Evolutionary conservation across 2,113 vertebrate genomes (phyloP).

Genomic region (Calidris pygmaea): DNA sequence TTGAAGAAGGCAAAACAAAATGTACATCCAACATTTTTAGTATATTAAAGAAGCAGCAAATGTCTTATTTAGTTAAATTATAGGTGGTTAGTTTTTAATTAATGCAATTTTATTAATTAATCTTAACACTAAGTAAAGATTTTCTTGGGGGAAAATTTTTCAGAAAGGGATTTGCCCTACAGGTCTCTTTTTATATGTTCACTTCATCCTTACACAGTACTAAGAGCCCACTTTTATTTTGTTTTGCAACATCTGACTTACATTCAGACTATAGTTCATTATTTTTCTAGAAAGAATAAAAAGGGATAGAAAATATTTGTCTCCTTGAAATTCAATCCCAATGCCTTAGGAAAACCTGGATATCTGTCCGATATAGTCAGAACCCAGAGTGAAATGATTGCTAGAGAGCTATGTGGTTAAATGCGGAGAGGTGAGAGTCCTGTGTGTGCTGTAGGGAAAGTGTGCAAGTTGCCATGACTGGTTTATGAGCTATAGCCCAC

Average conservation of each 20-base stretch:
- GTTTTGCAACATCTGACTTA: neutral
- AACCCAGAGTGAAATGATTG: neutral
- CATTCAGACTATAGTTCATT: neutral
- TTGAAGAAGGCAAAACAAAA: neutral
- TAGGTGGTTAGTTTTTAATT: neutral
- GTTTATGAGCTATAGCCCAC: neutral
- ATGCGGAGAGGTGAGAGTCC: neutral
- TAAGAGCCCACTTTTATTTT: neutral
- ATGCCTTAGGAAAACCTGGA: neutral
- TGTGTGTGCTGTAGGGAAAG: neutral
- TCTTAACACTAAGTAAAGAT: neutral
- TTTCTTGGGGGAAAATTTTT: neutral
- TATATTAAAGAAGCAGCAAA: neutral
- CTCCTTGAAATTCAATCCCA: neutral
- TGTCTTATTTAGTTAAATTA: neutral
- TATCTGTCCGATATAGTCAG: neutral
- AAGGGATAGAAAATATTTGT: neutral
- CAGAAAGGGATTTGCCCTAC: neutral
- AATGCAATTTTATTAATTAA: neutral
- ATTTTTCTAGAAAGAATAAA: neutral
- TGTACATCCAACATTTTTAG: neutral
- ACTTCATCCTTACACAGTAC: neutral
- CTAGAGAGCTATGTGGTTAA: neutral
- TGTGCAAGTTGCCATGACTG: rapidly evolving
- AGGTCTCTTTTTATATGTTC: neutral